Percentiles rank a stretch among this genome's conserved stretches.
Evolutionary conservation across 2,113 vertebrate species (phyloP).

Genomic region (Martes martes): DNA sequence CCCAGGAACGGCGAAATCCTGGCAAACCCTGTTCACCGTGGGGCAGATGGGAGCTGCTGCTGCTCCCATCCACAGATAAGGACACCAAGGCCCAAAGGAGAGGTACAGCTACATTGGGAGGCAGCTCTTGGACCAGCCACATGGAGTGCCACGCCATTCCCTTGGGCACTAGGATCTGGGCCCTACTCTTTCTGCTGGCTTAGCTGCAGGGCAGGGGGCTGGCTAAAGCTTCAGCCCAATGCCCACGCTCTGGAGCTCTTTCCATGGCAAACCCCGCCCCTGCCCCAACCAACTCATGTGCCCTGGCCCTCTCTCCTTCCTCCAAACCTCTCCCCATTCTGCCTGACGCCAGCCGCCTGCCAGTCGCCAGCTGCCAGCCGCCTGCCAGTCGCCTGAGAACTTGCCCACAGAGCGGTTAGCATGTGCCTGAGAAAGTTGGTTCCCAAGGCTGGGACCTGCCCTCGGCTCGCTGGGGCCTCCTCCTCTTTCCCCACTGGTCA

Average conservation of each 20-base stretch:
- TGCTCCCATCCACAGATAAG: neutral
- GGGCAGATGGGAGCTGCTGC: neutral
- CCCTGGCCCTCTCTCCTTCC: neutral
- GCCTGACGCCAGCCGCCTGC: neutral
- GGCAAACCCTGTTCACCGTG: neutral
- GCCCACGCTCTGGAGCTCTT: neutral
- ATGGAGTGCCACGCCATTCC: neutral
- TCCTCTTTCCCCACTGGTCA: neutral
- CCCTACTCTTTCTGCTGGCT: neutral
- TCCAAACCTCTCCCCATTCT: neutral
- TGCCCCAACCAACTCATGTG: no score
- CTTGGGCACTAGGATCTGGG: neutral
- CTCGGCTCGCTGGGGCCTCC: neutral
- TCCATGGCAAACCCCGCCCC: fast-evolving
- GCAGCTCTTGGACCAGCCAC: neutral
- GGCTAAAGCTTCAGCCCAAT: neutral
- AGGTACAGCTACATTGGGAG: neutral
- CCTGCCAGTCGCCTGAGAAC: neutral
- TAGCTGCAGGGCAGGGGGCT: neutral
- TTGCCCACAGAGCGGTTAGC: neutral
- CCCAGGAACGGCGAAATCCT: neutral
- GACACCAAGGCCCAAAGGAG: neutral
- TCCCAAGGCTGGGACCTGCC: neutral
- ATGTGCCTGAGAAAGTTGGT: neutral
- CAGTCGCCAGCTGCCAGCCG: neutral